These are phyloP conservation scores for Aphrophora alni DNA, from an alignment of 2,888 invertebrate species.

Conservation along the genomic window DNA sequence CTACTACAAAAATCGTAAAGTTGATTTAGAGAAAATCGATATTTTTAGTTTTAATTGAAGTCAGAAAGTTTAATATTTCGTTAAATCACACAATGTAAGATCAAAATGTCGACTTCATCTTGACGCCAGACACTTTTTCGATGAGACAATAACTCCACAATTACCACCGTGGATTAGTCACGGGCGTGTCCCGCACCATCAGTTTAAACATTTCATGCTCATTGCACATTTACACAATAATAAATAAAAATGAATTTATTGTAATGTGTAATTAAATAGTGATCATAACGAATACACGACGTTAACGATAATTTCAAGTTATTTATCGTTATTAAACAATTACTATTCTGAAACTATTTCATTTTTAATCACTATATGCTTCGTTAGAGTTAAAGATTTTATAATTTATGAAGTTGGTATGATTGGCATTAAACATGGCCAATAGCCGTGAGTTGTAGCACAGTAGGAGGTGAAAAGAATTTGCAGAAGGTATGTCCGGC, in stretches of 20 bases:
- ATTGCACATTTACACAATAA: not conserved
- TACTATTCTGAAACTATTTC: not conserved
- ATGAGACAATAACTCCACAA: no score
- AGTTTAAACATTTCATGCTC: not conserved
- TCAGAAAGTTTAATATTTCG: no score
- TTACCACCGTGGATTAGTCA: no score
- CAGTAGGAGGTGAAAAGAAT: not conserved
- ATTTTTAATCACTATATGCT: not conserved
- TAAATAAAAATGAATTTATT: not conserved
- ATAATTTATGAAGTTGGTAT: not conserved
- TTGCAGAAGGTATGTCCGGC: not conserved
- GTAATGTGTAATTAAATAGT: not conserved
- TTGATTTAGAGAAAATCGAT: no score
- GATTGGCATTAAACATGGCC: not conserved
- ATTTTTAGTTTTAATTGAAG: no score
- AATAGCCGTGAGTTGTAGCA: not conserved
- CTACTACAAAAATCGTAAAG: no score
- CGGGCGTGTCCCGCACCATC: no score
- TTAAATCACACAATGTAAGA: no score
- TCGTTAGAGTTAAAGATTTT: not conserved
- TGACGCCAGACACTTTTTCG: no score
- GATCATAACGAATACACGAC: not conserved
- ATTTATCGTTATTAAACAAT: not conserved
- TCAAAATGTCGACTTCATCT: no score
- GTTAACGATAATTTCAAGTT: not conserved